Percentiles rank a stretch among this genome's conserved stretches.
These are phyloP conservation scores for Sipha flava DNA, from an alignment of 1,140 invertebrate genomes.

Conservation along the genomic window DNA sequence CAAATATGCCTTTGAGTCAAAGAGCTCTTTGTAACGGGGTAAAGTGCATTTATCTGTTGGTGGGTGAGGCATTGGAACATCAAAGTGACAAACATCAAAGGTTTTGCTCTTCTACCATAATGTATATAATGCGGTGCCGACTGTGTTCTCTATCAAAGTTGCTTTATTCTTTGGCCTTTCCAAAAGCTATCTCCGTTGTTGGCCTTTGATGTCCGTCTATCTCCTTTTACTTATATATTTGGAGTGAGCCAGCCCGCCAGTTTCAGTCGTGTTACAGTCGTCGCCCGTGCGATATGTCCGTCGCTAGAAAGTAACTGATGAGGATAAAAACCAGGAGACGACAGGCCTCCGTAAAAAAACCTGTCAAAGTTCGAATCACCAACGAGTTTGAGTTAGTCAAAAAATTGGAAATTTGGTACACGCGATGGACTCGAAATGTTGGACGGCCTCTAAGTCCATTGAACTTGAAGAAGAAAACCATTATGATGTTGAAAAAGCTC, in stretches of 20 bases:
- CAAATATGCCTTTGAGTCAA: slow-evolving; percentile 32
- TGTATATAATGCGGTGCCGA: slow-evolving; percentile 24
- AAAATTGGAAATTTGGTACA: slow-evolving; percentile 14
- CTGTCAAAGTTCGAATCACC: neutral
- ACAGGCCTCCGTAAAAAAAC: neutral
- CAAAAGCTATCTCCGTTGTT: slow-evolving; percentile 21
- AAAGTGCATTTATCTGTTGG: slow-evolving; percentile 26
- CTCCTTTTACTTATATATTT: slow-evolving; percentile 30
- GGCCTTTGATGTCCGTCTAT: slow-evolving; percentile 25
- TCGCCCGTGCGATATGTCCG: slow-evolving; percentile 25
- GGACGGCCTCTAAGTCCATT: slow-evolving; percentile 10
- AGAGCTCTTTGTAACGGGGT: slow-evolving; percentile 23
- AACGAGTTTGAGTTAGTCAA: neutral
- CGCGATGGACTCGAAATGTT: neutral
- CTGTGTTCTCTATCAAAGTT: slow-evolving; percentile 19
- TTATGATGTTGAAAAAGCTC: slow-evolving; percentile 5
- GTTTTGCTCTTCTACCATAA: slow-evolving; percentile 3
- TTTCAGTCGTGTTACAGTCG: slow-evolving; percentile 30
- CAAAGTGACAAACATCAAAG: slow-evolving; percentile 26
- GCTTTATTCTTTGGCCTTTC: slow-evolving; percentile 29
- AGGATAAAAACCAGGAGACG: slow-evolving; percentile 4
- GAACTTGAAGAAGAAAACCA: neutral
- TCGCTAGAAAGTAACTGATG: neutral
- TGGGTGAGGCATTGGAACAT: slow-evolving; percentile 10
- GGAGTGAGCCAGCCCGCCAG: slow-evolving; percentile 22